Conservation (phyloP, 1,140 invertebrate species). For the Drosophila santomea region DNA sequence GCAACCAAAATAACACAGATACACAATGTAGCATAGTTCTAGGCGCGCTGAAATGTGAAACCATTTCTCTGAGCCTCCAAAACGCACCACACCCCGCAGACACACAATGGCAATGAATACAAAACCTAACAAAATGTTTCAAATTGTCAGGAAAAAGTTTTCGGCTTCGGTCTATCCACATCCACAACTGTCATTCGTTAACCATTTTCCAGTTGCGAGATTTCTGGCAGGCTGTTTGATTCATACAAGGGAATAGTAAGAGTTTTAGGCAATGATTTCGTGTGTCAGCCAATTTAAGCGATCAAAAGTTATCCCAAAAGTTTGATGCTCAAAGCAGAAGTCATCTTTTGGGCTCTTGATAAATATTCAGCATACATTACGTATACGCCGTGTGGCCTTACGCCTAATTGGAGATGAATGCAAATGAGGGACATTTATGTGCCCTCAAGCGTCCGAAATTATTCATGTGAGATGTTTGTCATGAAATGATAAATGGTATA, state of each 20-base stretch:
- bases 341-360: constrained; percentile 25
- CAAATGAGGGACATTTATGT: constrained; percentile 14
- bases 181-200: constrained; percentile 2
- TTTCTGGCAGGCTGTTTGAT: constrained; percentile 12
- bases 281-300: constrained; percentile 18
- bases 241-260: constrained; percentile 1
- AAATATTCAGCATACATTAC: constrained; percentile 30
- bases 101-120: constrained; percentile 56
- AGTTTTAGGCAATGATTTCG: constrained; percentile 22
- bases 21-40: constrained; percentile 61
- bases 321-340: constrained; percentile 13
- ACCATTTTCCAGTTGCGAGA: constrained; percentile 28
- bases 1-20: constrained; percentile 30
- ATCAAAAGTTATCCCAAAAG: constrained; percentile 14
- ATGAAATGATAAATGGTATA: neutral
- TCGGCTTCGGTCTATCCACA: constrained; percentile 24
- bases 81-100: constrained; percentile 12
- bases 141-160: constrained; percentile 75
- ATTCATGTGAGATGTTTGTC: constrained; percentile 10
- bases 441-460: constrained; percentile 1
- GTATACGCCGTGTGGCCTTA: constrained; percentile 19
- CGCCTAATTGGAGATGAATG: constrained; percentile 43
- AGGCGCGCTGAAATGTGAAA: constrained; percentile 77
- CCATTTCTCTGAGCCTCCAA: constrained; percentile 44
- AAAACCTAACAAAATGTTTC: constrained; percentile 54